Conservation (phyloP, 2,797 vertebrate genomes). For the Vespertilio murinus region DNA sequence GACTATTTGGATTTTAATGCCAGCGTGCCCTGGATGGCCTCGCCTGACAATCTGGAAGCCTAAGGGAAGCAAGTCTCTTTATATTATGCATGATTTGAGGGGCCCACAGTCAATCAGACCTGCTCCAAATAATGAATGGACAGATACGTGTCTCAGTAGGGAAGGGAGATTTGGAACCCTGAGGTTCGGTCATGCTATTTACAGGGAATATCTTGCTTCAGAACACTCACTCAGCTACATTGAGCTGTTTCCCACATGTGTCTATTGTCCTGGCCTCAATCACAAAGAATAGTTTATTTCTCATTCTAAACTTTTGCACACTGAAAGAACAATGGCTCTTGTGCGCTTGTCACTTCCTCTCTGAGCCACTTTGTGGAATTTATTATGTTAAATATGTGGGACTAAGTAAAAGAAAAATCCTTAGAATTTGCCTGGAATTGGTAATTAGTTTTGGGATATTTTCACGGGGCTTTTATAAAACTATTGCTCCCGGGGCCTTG, state of each 20-base stretch:
- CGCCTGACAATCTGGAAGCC: conserved; percentile 55
- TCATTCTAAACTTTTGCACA: conserved; percentile 19
- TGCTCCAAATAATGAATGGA: conserved; percentile 54
- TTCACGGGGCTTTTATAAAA: neutral
- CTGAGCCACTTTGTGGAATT: neutral
- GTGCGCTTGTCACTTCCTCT: neutral
- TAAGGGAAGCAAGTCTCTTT: conserved; percentile 58
- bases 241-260: neutral
- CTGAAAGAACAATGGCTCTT: neutral
- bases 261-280: neutral
- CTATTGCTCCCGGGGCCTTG: neutral
- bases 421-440: conserved; percentile 17
- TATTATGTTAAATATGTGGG: neutral
- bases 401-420: neutral
- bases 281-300: conserved; percentile 37
- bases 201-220: neutral
- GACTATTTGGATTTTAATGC: conserved; percentile 65
- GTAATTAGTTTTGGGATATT: conserved; percentile 5
- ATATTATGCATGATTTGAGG: conserved; percentile 68
- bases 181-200: neutral
- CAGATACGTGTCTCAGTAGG: neutral
- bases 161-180: conserved; percentile 31
- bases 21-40: conserved; percentile 39
- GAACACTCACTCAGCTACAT: neutral
- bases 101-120: conserved; percentile 24